These are phyloP conservation scores for Anguilla megastoma DNA, from an alignment of 2,797 vertebrate species.

Conservation along the genomic window DNA sequence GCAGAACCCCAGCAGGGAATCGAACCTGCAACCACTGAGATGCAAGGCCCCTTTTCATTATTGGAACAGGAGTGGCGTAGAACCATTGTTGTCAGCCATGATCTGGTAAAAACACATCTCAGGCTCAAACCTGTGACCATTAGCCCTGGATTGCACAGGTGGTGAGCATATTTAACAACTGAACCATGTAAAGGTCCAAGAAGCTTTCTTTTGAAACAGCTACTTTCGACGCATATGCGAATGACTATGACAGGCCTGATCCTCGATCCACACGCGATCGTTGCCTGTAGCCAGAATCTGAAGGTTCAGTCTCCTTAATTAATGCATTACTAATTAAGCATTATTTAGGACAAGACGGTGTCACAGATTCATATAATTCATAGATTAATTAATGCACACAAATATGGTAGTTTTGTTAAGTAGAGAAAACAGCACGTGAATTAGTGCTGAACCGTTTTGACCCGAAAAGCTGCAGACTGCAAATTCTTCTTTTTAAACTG, in stretches of 20 bases:
- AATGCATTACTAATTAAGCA: neutral
- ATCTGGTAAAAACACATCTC: too few relatives aligned
- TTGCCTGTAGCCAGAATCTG: neutral
- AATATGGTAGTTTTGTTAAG: neutral
- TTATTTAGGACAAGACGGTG: neutral
- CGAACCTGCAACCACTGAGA: too few relatives aligned
- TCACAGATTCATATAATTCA: neutral
- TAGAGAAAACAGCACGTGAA: neutral
- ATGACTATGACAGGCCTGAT: neutral
- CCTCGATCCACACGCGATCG: neutral
- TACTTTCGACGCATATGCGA: neutral
- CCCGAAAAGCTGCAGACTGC: neutral
- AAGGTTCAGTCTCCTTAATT: neutral
- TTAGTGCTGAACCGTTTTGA: neutral
- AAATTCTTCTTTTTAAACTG: neutral
- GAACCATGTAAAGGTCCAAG: neutral
- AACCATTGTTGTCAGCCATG: too few relatives aligned
- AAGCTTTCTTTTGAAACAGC: neutral
- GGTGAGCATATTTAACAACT: neutral
- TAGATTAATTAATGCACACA: neutral
- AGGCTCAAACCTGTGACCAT: neutral
- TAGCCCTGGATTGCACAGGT: neutral
- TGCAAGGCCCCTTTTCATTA: too few relatives aligned
- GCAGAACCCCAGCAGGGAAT: too few relatives aligned
- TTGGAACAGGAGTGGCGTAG: too few relatives aligned